These are phyloP conservation scores for Sepiola atlantica DNA, from an alignment of 2,888 invertebrate genomes.

Conservation along the genomic window DNA sequence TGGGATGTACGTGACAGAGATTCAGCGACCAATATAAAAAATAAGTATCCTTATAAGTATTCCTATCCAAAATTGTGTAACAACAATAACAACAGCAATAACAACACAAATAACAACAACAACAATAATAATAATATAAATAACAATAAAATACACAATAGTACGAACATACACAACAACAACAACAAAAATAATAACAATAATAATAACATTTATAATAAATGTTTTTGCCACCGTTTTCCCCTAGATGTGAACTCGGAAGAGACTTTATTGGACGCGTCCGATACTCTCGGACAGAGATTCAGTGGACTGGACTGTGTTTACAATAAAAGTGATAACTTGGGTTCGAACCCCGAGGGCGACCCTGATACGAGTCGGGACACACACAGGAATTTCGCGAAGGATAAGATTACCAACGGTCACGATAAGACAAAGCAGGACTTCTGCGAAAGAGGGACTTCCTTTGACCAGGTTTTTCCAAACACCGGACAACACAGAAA, in stretches of 20 bases:
- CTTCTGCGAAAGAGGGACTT: neutral
- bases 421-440: neutral
- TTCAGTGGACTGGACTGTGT: neutral
- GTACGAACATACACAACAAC: no score
- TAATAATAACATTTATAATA: neutral
- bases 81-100: neutral
- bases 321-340: neutral
- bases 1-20: neutral
- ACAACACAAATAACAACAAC: neutral
- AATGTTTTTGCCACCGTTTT: neutral
- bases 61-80: neutral
- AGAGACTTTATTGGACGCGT: neutral
- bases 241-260: neutral
- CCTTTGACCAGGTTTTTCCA: neutral
- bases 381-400: neutral
- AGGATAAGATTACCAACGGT: neutral
- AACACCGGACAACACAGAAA: conserved; percentile 39
- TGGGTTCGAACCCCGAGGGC: neutral
- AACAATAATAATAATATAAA: neutral
- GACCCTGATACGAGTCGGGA: neutral
- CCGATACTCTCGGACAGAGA: neutral
- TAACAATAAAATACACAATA: neutral
- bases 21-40: neutral
- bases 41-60: neutral
- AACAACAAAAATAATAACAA: neutral